Conservation (phyloP, 1,140 invertebrate species). For the Ips nitidus region DNA sequence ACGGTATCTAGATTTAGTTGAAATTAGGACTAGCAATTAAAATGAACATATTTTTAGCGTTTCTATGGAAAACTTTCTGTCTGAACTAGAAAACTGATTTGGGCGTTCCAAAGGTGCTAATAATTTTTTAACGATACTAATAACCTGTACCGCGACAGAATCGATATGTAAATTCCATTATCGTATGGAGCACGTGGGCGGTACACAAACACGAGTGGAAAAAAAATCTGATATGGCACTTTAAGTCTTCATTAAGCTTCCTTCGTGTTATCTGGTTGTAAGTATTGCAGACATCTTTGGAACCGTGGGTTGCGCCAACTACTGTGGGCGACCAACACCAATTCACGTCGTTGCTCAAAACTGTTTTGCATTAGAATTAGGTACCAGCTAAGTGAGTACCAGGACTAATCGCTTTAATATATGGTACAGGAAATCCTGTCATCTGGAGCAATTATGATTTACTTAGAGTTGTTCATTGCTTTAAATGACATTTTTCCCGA, state of each 20-base stretch:
- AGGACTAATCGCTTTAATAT: neutral
- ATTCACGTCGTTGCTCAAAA: conserved; percentile 29
- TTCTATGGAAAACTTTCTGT: no score
- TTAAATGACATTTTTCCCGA: no score
- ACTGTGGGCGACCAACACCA: conserved; percentile 34
- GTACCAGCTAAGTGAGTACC: conserved; percentile 4
- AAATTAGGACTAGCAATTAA: no score
- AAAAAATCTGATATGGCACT: conserved; percentile 35
- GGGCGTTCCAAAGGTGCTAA: conserved; percentile 28
- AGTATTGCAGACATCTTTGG: conserved; percentile 26
- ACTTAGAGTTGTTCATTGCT: no score
- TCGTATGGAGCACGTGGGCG: conserved; percentile 7
- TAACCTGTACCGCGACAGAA: conserved; percentile 13
- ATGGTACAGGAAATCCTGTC: no score
- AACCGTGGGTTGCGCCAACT: conserved; percentile 25
- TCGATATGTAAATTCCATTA: conserved; percentile 35
- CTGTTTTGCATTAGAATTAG: conserved; percentile 31
- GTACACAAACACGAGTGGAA: conserved; percentile 23
- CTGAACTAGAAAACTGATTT: conserved; percentile 1
- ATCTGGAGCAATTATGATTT: no score
- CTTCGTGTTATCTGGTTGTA: conserved; percentile 39
- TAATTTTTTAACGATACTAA: conserved; percentile 25
- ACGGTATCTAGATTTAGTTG: no score
- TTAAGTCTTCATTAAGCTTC: conserved; percentile 39
- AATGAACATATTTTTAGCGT: no score